Percentiles rank a stretch among this genome's conserved stretches.
phyloP scores from a whole-genome alignment of 2,113 vertebrate species.

The Theristicus caerulescens region DNA sequence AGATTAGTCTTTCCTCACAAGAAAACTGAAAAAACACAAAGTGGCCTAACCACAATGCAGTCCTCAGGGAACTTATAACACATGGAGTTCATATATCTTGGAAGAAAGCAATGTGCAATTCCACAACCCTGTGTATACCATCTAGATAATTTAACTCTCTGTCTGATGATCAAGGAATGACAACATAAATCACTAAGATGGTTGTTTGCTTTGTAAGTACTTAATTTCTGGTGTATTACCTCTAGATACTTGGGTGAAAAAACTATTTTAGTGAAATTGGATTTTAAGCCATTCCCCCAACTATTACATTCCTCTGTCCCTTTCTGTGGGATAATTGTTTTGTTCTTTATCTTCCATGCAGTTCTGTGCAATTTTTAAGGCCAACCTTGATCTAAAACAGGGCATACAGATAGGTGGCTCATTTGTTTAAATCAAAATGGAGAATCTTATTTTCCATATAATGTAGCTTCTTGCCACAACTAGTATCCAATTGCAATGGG shows the following conservation, averaged over 20 bases:
- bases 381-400: not conserved
- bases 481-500: not conserved
- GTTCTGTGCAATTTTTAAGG: not conserved
- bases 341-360: not conserved
- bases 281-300: not conserved
- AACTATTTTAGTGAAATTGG: not conserved
- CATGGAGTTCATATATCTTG: not conserved
- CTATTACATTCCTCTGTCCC: not conserved
- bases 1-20: not conserved
- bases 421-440: not conserved
- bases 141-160: not conserved
- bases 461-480: not conserved
- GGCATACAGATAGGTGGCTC: not conserved
- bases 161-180: not conserved
- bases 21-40: not conserved
- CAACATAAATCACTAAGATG: not conserved
- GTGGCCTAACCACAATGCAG: not conserved
- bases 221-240: not conserved
- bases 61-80: constrained; percentile 17
- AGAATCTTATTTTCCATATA: not conserved
- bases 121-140: not conserved
- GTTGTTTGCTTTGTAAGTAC: not conserved
- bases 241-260: not conserved
- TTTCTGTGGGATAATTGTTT: not conserved
- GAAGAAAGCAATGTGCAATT: not conserved